Evolutionary conservation across 2,113 vertebrate genomes (phyloP).

Genomic region (Macrotus californicus): DNA sequence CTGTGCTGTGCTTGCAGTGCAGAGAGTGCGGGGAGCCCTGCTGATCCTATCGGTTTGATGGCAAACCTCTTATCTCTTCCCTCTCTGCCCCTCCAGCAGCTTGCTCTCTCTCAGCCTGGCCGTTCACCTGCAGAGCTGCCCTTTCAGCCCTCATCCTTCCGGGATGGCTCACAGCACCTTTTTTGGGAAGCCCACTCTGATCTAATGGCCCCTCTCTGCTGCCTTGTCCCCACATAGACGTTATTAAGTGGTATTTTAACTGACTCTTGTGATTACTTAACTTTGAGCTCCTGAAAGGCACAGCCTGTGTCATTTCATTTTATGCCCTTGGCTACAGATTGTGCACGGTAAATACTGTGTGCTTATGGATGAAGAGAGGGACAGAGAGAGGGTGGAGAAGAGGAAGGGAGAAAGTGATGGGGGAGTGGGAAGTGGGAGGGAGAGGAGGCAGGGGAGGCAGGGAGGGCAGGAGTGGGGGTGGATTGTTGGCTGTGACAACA

Average conservation of each 20-base stretch:
- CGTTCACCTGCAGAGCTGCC: background rate
- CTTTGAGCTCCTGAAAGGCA: background rate
- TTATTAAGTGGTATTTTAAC: background rate
- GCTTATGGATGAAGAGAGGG: background rate
- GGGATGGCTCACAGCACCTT: background rate
- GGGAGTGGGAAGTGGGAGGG: background rate
- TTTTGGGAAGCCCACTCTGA: background rate
- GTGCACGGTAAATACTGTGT: background rate
- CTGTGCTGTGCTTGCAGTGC: background rate
- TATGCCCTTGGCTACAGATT: background rate
- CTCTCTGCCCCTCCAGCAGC: background rate
- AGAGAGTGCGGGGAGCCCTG: fast-evolving
- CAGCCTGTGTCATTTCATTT: background rate
- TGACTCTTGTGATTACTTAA: background rate
- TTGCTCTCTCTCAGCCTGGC: fast-evolving
- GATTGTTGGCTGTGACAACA: background rate
- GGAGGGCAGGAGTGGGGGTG: background rate
- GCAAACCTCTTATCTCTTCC: background rate
- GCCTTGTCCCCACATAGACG: background rate
- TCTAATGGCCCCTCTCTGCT: background rate
- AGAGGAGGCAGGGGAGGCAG: background rate
- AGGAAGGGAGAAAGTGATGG: background rate
- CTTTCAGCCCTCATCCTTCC: background rate
- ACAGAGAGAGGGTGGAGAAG: too few species aligned
- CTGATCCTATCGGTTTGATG: background rate